A percentile compares a stretch with the other conserved stretches of the same genome.
Evolutionary conservation across 30 jellyfish, hydroid and myxozoan species (phyloP).

Genomic region (Cassiopea xamachana): DNA sequence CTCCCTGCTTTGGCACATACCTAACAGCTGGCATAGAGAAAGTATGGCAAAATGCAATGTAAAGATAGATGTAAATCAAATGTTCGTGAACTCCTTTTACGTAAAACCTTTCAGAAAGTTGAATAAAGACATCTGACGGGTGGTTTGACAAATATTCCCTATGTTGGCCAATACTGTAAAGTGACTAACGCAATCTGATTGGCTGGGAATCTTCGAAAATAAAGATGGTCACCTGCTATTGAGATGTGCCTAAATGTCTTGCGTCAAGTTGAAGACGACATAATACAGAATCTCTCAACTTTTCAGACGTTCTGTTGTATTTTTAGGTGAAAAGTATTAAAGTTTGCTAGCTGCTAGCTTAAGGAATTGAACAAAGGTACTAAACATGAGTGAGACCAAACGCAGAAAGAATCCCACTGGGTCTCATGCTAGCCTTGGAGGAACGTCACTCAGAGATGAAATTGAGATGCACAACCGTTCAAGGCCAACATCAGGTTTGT

Average conservation of each 20-base stretch:
- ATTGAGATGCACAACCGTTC: constrained; percentile 91
- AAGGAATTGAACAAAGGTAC: background rate
- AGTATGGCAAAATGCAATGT: too few species aligned
- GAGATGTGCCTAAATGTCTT: constrained; percentile 30
- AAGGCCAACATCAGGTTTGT: constrained; percentile 76
- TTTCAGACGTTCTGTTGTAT: background rate
- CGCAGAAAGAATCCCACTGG: constrained; percentile 86
- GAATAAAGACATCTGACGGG: constrained; percentile 5
- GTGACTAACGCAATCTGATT: constrained; percentile 22
- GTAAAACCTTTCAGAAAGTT: background rate
- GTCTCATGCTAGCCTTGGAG: constrained; percentile 93
- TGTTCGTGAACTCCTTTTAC: too few species aligned
- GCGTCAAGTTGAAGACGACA: background rate
- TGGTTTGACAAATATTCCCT: constrained; percentile 12
- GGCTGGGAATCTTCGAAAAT: constrained; percentile 21
- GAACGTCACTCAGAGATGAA: constrained; percentile 79
- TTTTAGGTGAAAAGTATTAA: constrained; percentile 5
- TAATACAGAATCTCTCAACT: background rate
- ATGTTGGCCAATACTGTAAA: background rate
- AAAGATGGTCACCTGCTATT: constrained; percentile 68
- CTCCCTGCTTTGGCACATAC: too few species aligned
- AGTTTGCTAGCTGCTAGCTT: background rate
- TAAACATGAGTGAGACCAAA: constrained; percentile 86
- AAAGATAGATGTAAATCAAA: too few species aligned
- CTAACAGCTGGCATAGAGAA: too few species aligned